Conservation (phyloP, 2,888 invertebrate genomes). For the Cerastis leucographa region DNA sequence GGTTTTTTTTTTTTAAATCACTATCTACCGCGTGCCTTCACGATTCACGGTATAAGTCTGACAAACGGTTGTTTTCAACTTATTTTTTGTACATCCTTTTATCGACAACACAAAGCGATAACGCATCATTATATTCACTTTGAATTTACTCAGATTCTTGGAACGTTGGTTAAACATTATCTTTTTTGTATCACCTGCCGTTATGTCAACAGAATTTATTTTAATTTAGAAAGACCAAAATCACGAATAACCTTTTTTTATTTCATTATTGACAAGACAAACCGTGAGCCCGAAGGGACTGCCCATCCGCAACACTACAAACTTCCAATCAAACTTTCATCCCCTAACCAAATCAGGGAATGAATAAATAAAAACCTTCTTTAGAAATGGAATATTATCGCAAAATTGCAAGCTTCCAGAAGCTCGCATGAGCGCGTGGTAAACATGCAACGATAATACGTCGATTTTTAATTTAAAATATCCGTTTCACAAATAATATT, state of each 20-base stretch:
- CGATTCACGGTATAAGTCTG: not conserved
- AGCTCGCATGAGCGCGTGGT: too few species aligned
- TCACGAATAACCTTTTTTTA: not conserved
- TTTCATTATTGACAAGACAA: not conserved
- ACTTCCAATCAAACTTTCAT: not conserved
- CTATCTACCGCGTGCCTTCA: not conserved
- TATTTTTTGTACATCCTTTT: not conserved
- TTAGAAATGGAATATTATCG: not conserved
- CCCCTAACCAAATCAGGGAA: not conserved
- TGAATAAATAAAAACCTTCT: not conserved
- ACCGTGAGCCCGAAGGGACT: not conserved
- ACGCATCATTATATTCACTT: constrained; percentile 6
- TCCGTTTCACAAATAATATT: too few species aligned
- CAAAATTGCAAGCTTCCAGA: not conserved
- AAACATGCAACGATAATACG: too few species aligned
- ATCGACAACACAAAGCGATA: constrained; percentile 1
- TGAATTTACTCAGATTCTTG: not conserved
- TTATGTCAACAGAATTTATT: not conserved
- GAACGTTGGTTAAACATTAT: not conserved
- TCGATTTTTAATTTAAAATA: too few species aligned
- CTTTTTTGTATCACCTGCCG: not conserved
- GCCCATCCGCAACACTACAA: not conserved
- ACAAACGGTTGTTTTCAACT: not conserved
- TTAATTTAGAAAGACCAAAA: not conserved
- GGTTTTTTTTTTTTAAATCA: not conserved